phyloP scores from a whole-genome alignment of 2,113 vertebrate species.

The Mobula hypostoma region DNA sequence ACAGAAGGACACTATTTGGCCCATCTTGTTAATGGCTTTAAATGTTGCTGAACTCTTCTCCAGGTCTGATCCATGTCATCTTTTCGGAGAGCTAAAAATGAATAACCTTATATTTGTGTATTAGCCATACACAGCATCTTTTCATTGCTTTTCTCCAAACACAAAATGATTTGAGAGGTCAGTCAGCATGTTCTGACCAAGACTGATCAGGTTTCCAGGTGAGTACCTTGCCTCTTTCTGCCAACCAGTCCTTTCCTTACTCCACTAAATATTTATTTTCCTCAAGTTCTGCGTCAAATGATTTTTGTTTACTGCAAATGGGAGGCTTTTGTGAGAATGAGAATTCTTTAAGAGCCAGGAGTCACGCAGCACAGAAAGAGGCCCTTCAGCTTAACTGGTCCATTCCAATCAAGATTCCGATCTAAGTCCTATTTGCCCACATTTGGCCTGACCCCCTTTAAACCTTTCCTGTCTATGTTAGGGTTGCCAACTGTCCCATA shows the following conservation, averaged over 20 bases:
- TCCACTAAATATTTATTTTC: background rate
- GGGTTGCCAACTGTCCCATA: too few relatives aligned
- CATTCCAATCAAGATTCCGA: too few relatives aligned
- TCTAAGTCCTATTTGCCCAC: too few relatives aligned
- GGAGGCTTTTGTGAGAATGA: background rate
- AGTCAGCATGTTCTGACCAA: background rate
- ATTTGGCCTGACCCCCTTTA: too few relatives aligned
- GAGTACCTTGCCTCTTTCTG: background rate
- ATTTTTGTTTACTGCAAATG: background rate
- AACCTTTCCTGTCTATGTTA: too few relatives aligned
- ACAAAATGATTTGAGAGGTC: background rate
- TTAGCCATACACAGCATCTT: background rate
- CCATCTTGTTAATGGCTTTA: background rate
- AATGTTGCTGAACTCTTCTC: too few relatives aligned
- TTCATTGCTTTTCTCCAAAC: background rate
- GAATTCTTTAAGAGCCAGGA: background rate
- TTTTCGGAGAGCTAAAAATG: background rate
- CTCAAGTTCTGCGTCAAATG: background rate
- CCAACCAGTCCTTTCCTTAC: background rate
- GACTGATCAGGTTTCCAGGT: background rate
- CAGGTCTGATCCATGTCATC: too few relatives aligned
- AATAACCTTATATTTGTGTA: background rate
- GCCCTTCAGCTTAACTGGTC: too few relatives aligned
- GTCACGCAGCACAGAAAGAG: too few relatives aligned
- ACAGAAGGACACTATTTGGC: background rate